A percentile compares a stretch with the other conserved stretches of the same genome.
Evolutionary conservation across 2,888 invertebrate species (phyloP).

Genomic region (Thyatira batis): DNA sequence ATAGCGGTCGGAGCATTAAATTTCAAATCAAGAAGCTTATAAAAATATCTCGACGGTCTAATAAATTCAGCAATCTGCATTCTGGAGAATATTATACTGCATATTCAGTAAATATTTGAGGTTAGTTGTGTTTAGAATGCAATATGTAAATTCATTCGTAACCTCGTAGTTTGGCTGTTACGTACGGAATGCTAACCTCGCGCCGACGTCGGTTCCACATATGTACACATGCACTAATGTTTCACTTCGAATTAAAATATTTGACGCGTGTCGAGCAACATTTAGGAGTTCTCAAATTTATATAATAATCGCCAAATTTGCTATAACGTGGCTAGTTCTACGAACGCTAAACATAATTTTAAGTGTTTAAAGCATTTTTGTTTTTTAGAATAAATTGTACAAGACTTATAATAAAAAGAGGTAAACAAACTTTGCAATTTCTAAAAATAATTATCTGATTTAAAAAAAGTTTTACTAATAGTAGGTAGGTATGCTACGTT

Average conservation of each 20-base stretch:
- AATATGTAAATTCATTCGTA: conserved; percentile 66
- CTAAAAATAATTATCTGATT: too few species aligned
- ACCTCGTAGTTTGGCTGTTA: conserved; percentile 41
- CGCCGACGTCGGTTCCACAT: conserved; percentile 8
- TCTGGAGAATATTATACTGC: conserved; percentile 7
- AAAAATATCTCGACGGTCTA: background rate
- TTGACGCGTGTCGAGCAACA: background rate
- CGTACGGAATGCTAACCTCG: conserved; percentile 48
- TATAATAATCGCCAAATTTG: background rate
- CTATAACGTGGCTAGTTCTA: background rate
- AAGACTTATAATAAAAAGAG: too few species aligned
- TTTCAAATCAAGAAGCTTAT: background rate
- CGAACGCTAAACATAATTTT: too few species aligned
- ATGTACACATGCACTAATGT: background rate
- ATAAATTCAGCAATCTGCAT: background rate
- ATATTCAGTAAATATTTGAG: conserved; percentile 21
- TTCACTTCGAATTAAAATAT: conserved; percentile 1
- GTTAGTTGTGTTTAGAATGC: conserved; percentile 48
- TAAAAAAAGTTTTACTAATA: too few species aligned
- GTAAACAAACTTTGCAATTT: too few species aligned
- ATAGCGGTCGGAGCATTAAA: background rate
- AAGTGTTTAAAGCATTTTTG: too few species aligned
- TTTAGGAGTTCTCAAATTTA: background rate
- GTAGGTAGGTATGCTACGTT: too few species aligned
- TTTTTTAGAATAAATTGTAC: too few species aligned